Conservation (phyloP, 1,140 invertebrate species). For the Pseudomyrmex cubaensis region DNA sequence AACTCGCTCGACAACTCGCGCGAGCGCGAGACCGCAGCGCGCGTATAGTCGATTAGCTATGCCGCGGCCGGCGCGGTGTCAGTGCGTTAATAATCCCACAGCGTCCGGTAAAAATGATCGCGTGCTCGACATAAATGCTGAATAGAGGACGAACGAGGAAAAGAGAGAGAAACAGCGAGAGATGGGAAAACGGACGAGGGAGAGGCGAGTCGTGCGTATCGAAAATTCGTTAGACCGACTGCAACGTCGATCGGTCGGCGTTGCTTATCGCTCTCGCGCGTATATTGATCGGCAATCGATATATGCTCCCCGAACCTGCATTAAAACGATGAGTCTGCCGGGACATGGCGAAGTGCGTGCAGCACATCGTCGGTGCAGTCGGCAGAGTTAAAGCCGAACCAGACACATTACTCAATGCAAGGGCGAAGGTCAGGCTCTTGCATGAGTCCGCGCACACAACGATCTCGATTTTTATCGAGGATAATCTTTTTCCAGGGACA, state of each 20-base stretch:
- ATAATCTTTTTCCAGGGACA: neutral
- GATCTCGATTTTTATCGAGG: conserved; percentile 19
- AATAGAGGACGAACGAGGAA: neutral
- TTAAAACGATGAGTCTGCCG: conserved; percentile 71
- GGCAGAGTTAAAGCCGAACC: conserved; percentile 62
- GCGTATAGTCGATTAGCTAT: conserved; percentile 39
- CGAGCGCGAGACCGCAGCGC: conserved; percentile 29
- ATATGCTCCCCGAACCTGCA: conserved; percentile 26
- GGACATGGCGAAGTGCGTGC: conserved; percentile 49
- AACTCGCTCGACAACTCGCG: conserved; percentile 43
- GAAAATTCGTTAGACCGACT: conserved; percentile 30
- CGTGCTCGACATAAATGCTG: conserved; percentile 13
- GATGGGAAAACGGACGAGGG: no score
- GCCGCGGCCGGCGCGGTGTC: conserved; percentile 31
- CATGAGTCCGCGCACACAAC: conserved; percentile 40
- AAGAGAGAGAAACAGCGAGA: neutral
- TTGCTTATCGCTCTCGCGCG: conserved; percentile 12
- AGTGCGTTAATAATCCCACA: conserved; percentile 47
- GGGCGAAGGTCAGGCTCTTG: conserved; percentile 45
- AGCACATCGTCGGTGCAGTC: conserved; percentile 26
- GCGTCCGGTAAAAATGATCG: conserved; percentile 29
- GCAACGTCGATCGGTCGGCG: neutral
- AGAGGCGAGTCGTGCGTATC: neutral
- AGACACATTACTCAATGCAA: conserved; percentile 71
- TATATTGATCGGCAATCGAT: conserved; percentile 58